These are phyloP conservation scores for Apus apus DNA, from an alignment of 2,113 vertebrate species.

Conservation along the genomic window DNA sequence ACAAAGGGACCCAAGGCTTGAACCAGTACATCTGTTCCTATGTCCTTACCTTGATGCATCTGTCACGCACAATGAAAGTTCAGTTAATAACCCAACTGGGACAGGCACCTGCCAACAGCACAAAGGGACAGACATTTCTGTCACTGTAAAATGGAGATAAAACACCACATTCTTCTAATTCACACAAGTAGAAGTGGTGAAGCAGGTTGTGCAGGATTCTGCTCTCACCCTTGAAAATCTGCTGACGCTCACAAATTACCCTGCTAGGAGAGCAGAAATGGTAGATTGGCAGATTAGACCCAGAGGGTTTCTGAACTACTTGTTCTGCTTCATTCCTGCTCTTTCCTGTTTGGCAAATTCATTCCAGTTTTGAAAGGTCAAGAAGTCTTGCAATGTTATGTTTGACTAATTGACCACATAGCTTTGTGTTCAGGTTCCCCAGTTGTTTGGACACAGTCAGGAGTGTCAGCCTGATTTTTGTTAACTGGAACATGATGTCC, in stretches of 20 bases:
- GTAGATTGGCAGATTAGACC: not conserved
- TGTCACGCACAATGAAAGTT: not conserved
- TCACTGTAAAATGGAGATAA: not conserved
- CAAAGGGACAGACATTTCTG: not conserved
- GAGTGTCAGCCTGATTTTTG: not conserved
- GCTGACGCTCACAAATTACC: conserved; percentile 10
- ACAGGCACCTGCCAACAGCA: not conserved
- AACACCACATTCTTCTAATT: not conserved
- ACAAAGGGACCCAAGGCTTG: not conserved
- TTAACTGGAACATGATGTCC: not conserved
- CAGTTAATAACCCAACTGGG: not conserved
- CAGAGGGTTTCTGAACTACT: conserved; percentile 31
- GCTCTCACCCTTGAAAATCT: conserved; percentile 7
- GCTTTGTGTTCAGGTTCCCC: not conserved
- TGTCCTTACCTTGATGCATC: fast-evolving
- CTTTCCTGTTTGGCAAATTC: conserved; percentile 34
- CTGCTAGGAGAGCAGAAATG: not conserved
- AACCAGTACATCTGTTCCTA: not conserved
- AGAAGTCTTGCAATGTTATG: not conserved
- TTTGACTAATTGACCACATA: conserved; percentile 14
- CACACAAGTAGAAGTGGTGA: not conserved
- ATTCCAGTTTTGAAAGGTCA: conserved; percentile 46
- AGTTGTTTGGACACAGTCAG: not conserved
- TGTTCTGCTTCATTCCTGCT: conserved; percentile 38
- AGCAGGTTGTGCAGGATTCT: conserved; percentile 5